Conservation (phyloP, 2,113 vertebrate species). For the Daphoenositta chrysoptera region DNA sequence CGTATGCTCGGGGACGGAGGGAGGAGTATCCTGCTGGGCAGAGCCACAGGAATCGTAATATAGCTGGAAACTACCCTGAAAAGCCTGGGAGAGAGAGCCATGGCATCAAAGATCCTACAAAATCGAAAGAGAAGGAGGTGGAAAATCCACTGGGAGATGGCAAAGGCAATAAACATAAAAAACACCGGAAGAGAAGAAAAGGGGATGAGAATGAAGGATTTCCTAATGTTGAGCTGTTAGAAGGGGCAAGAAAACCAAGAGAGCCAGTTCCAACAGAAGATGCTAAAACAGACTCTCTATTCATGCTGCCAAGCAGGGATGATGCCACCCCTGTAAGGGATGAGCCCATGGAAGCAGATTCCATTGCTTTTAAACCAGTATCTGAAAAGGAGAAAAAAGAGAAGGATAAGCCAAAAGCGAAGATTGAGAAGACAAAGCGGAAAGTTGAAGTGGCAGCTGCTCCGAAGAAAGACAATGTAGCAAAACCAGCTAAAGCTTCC, state of each 20-base stretch:
- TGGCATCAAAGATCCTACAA: conserved; percentile 73
- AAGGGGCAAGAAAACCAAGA: conserved; percentile 72
- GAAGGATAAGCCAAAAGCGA: conserved; percentile 74
- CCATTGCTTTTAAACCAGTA: conserved; percentile 75
- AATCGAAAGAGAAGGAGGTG: conserved; percentile 72
- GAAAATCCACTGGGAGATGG: conserved; percentile 65
- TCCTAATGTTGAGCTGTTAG: conserved; percentile 68
- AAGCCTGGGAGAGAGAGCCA: conserved; percentile 77
- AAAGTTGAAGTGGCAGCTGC: conserved; percentile 69
- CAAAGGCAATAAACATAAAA: conserved; percentile 81
- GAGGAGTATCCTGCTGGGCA: conserved; percentile 74
- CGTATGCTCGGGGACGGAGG: conserved; percentile 75
- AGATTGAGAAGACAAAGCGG: conserved; percentile 84
- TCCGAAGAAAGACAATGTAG: conserved; percentile 78
- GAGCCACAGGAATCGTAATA: conserved; percentile 69
- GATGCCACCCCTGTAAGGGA: conserved; percentile 94
- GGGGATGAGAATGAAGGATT: conserved; percentile 84
- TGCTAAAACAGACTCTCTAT: conserved; percentile 69
- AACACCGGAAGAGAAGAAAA: conserved; percentile 84
- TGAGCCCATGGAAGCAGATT: conserved; percentile 92
- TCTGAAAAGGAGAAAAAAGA: conserved; percentile 83
- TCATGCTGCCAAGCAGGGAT: conserved; percentile 78
- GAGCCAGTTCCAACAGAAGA: conserved; percentile 72
- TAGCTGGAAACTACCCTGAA: conserved; percentile 73
- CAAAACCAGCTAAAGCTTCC: conserved; percentile 73